phyloP scores from a whole-genome alignment of 2,797 vertebrate genomes.

The Lerista edwardsae region DNA sequence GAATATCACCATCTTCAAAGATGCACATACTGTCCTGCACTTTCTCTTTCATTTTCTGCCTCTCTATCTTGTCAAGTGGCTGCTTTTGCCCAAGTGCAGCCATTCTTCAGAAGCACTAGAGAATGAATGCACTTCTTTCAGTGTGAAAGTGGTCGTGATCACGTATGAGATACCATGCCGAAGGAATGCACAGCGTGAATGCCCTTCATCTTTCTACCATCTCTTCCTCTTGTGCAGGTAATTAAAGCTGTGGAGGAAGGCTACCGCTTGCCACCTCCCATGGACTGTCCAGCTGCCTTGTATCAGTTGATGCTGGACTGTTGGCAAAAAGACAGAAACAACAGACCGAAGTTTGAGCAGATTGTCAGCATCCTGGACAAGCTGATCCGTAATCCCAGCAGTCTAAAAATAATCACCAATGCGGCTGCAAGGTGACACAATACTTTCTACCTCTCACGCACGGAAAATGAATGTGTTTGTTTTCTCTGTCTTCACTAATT shows the following conservation, averaged over 20 bases:
- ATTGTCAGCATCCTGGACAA: conserved; percentile 99
- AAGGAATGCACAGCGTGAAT: conserved; percentile 46
- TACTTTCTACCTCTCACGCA: background rate
- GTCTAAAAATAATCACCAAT: conserved; percentile 95
- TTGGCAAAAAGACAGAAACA: conserved; percentile 98
- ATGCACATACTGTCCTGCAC: conserved; percentile 36
- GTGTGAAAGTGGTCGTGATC: conserved; percentile 30
- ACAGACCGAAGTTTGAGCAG: conserved; percentile 97
- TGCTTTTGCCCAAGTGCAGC: conserved; percentile 49
- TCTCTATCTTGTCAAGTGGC: conserved; percentile 50
- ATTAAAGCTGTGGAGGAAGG: conserved; percentile 99
- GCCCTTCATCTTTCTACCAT: conserved; percentile 44
- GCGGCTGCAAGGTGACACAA: conserved; percentile 89
- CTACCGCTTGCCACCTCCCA: conserved; percentile 95
- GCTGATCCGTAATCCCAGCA: conserved; percentile 95
- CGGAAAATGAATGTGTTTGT: conserved; percentile 29
- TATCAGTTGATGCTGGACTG: conserved; percentile 99
- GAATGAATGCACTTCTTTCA: conserved; percentile 64
- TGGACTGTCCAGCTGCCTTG: conserved; percentile 97
- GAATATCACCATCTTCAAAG: conserved; percentile 63
- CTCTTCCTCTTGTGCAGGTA: conserved; percentile 82
- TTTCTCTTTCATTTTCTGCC: conserved; percentile 21
- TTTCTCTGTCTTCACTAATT: conserved; percentile 26
- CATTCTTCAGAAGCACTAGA: conserved; percentile 48
- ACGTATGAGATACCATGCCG: background rate